These are phyloP conservation scores for Oikopleura dioica DNA, from an alignment of 23 tunicate genomes.

Conservation along the genomic window DNA sequence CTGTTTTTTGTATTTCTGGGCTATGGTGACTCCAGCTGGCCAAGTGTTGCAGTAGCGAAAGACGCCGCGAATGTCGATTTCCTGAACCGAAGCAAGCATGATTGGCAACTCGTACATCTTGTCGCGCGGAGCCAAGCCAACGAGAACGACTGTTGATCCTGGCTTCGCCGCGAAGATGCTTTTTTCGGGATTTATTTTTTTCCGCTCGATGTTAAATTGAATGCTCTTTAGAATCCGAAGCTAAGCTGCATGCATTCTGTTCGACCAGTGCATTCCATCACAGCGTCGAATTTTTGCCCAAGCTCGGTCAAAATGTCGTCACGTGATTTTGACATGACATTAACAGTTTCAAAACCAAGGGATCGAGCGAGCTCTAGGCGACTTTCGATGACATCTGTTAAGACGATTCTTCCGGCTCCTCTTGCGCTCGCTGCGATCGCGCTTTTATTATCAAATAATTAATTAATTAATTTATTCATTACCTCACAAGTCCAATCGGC, in stretches of 20 bases:
- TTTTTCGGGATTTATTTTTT: too few relatives aligned
- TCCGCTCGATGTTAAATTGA: too few relatives aligned
- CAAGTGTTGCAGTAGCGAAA: slow-evolving; percentile 25
- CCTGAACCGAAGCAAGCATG: slow-evolving; percentile 1
- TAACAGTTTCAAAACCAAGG: background rate
- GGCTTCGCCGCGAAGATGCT: slow-evolving; percentile 1
- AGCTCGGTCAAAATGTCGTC: background rate
- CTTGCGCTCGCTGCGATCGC: slow-evolving; percentile 16
- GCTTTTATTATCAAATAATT: too few relatives aligned
- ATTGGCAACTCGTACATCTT: slow-evolving; percentile 7
- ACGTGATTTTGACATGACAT: background rate
- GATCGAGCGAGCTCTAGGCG: background rate
- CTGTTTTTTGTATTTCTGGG: slow-evolving; percentile 14
- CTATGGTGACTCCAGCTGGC: slow-evolving; percentile 23
- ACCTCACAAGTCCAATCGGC: slow-evolving; percentile 17
- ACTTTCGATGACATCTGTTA: background rate
- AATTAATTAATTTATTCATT: too few relatives aligned
- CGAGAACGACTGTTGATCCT: slow-evolving; percentile 10
- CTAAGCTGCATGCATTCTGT: background rate
- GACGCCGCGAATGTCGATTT: slow-evolving; percentile 17
- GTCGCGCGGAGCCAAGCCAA: background rate
- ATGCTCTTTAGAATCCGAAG: too few relatives aligned
- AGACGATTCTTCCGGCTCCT: slow-evolving; percentile 16
- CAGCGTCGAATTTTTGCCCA: background rate
- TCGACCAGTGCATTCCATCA: slow-evolving; percentile 6